A percentile compares a stretch with the other conserved stretches of the same genome.
These are phyloP conservation scores for Neodiprion lecontei DNA, from an alignment of 1,140 invertebrate genomes.

Conservation along the genomic window DNA sequence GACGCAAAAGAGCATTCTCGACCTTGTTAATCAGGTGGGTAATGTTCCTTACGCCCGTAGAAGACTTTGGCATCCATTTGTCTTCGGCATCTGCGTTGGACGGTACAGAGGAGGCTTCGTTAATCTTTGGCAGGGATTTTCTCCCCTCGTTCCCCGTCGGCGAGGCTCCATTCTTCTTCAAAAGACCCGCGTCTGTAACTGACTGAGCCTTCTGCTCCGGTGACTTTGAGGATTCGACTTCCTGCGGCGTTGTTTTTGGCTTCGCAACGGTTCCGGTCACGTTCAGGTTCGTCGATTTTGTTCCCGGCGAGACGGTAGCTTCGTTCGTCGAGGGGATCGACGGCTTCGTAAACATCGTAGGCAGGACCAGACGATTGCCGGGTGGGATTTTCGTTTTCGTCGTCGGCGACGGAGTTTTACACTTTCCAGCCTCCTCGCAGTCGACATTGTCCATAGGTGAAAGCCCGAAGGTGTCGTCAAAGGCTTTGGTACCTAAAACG, in stretches of 20 bases:
- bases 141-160: not conserved
- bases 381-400: not conserved
- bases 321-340: not conserved
- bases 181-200: too few species aligned
- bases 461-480: not conserved
- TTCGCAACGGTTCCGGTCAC: too few species aligned
- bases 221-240: too few species aligned
- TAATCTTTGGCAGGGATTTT: not conserved
- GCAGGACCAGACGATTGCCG: not conserved
- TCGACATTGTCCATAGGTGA: not conserved
- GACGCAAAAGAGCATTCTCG: too few species aligned
- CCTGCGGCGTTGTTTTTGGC: too few species aligned
- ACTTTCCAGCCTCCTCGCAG: slow-evolving; percentile 52
- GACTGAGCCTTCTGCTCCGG: too few species aligned
- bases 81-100: not conserved
- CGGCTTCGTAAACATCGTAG: not conserved
- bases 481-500: not conserved
- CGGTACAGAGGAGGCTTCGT: not conserved
- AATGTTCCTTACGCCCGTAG: too few species aligned
- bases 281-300: not conserved
- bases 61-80: not conserved
- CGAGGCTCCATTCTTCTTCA: too few species aligned
- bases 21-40: too few species aligned
- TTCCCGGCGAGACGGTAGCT: not conserved
- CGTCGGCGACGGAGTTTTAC: not conserved